Evolutionary conservation across 2,888 invertebrate genomes (phyloP).

Genomic region (Fragum sueziense): DNA sequence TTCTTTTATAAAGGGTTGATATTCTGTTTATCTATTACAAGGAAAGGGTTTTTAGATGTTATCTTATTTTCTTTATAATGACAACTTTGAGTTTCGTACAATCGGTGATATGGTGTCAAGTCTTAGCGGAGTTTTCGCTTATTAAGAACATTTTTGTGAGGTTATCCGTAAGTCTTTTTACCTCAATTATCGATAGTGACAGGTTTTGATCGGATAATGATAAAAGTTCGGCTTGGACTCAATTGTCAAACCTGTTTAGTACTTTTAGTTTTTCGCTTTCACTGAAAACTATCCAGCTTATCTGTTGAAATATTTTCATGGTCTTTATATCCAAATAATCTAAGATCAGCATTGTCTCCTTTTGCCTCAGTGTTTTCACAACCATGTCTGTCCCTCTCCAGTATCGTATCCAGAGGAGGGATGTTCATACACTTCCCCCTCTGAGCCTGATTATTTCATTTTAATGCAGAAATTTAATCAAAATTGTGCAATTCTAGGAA

Average conservation of each 20-base stretch:
- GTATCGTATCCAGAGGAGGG: too few relatives aligned
- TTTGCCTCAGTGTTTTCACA: neutral
- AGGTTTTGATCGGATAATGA: neutral
- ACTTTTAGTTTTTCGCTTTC: neutral
- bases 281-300: too few relatives aligned
- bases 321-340: too few relatives aligned
- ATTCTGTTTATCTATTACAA: too few relatives aligned
- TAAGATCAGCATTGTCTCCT: neutral
- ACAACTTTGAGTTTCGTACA: neutral
- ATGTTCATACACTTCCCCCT: too few relatives aligned
- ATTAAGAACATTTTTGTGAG: neutral
- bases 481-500: too few relatives aligned
- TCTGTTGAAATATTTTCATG: too few relatives aligned
- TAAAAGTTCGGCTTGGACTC: neutral
- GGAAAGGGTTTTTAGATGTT: neutral
- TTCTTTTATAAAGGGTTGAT: too few relatives aligned
- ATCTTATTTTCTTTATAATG: neutral
- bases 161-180: neutral
- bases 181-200: neutral
- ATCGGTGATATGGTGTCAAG: neutral
- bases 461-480: too few relatives aligned
- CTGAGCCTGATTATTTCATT: too few relatives aligned
- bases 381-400: too few relatives aligned
- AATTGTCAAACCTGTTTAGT: neutral
- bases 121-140: neutral